These are phyloP conservation scores for Acanthochromis polyacanthus DNA, from an alignment of 2,113 vertebrate species.

Conservation along the genomic window DNA sequence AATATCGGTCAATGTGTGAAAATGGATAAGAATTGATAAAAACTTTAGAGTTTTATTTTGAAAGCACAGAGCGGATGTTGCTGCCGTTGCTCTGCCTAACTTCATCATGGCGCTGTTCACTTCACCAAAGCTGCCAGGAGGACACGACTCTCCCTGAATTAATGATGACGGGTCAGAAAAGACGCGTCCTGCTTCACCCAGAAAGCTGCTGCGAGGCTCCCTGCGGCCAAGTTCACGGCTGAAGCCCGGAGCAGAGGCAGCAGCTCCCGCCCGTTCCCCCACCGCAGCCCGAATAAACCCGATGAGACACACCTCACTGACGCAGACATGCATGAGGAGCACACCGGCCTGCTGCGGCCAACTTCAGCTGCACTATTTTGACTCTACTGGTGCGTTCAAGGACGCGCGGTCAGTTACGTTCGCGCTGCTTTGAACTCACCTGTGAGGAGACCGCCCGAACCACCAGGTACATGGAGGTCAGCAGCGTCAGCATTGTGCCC, in stretches of 20 bases:
- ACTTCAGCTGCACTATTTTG: too few species aligned
- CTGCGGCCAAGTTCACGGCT: slow-evolving; percentile 27
- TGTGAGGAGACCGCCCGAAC: slow-evolving; percentile 76
- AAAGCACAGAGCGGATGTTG: slow-evolving; percentile 6
- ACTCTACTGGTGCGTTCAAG: slow-evolving; percentile 42
- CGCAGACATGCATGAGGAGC: neutral
- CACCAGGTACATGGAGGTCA: slow-evolving; percentile 86
- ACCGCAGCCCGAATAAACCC: neutral
- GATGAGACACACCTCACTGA: neutral
- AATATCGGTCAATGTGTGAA: too few species aligned
- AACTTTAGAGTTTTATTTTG: slow-evolving; percentile 32
- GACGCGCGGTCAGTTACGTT: slow-evolving; percentile 26
- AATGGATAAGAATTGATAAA: too few species aligned
- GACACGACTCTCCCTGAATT: slow-evolving; percentile 34
- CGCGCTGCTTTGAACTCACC: slow-evolving; percentile 74
- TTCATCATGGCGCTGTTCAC: neutral
- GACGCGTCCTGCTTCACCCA: slow-evolving; percentile 13
- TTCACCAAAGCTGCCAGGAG: slow-evolving; percentile 4
- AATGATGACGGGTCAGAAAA: slow-evolving; percentile 40
- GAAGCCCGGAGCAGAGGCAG: neutral
- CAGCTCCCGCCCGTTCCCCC: neutral
- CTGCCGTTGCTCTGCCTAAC: neutral
- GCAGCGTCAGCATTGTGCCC: slow-evolving; percentile 80
- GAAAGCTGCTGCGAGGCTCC: neutral
- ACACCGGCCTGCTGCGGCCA: neutral